phyloP scores from a whole-genome alignment of 1,140 invertebrate genomes.

The Solen grandis region DNA sequence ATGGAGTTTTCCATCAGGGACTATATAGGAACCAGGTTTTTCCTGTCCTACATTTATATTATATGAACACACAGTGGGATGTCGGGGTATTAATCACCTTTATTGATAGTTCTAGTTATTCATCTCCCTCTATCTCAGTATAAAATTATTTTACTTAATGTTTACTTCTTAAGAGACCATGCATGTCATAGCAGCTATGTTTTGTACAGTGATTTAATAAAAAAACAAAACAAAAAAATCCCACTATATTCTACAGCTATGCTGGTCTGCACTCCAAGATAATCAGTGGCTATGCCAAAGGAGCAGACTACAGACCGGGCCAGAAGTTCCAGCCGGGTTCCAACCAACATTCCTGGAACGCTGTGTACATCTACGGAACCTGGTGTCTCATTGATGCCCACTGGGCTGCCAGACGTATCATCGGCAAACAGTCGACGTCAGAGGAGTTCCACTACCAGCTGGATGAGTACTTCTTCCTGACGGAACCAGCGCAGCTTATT shows the following conservation, averaged over 20 bases:
- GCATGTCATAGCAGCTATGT: no score
- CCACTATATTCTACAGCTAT: conserved; percentile 78
- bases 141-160: no score
- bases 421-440: conserved; percentile 77
- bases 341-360: conserved; percentile 81
- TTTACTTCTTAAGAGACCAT: no score
- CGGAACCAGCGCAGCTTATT: conserved; percentile 80
- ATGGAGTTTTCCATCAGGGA: no score
- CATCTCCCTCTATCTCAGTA: no score
- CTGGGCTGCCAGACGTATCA: conserved; percentile 80
- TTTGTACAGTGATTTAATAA: no score
- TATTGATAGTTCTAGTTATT: no score
- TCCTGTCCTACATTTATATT: no score
- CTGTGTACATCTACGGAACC: conserved; percentile 79
- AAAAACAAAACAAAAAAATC: no score
- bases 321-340: conserved; percentile 78
- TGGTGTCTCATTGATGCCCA: conserved; percentile 81
- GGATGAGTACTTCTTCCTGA: conserved; percentile 80
- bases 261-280: conserved; percentile 80
- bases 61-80: no score
- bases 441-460: conserved; percentile 80
- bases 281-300: conserved; percentile 81
- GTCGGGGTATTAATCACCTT: no score
- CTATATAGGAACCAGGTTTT: no score
- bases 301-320: conserved; percentile 80